Base-by-base conservation (phyloP, 2,797 vertebrate species). In the Siniperca undulata region DNA sequence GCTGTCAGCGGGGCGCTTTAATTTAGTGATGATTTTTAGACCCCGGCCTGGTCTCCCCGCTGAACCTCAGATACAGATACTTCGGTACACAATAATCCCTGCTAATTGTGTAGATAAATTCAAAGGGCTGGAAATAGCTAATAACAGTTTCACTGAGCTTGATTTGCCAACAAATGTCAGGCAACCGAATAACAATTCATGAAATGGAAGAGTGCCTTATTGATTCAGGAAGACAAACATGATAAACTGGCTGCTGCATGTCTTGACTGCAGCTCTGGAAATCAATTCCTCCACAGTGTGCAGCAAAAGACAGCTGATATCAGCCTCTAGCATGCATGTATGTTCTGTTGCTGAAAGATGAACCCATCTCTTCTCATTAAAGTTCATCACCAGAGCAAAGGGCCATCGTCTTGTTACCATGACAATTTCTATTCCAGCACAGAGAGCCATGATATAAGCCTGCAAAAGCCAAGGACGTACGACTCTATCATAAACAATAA, bases 21-120 rank as follows among this genome's bases (percentile, higher is more conserved):
- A 88, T 88, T 79, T 52, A 77, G 74, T 27, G 72, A 86, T 91
- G 62, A 77, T 81, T 81, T 89, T 88, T 70, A 84, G 83, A 82
- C 74, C 59, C 40, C 14, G 13, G 48, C 67, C 27, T 75, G 59
- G 68, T 82, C 70, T 78, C 72, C 74, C 71, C 34, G 7, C 70
- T 53, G 77, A 85, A 77, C 36, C 40, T 72, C 62, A 46, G 24
- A 81, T 40, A 70, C 74, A 66, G 55, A 82, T 1, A 64, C 74
- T 30, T 38, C 12, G 3, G 12, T 14, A 72, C 52, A 74, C 60
- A 86, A 86, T 80, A 80, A 91, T 81, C 66, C 55, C 70, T 14
- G 17, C 70, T 82, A 86, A 90, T 68, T 72, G 73, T 42, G 66
- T 22, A 58, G 76, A 88, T 88, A 48, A 74, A 82, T 76, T 86